Evolutionary conservation across 2,888 invertebrate species (phyloP).

Genomic region (Eupithecia dodoneata): DNA sequence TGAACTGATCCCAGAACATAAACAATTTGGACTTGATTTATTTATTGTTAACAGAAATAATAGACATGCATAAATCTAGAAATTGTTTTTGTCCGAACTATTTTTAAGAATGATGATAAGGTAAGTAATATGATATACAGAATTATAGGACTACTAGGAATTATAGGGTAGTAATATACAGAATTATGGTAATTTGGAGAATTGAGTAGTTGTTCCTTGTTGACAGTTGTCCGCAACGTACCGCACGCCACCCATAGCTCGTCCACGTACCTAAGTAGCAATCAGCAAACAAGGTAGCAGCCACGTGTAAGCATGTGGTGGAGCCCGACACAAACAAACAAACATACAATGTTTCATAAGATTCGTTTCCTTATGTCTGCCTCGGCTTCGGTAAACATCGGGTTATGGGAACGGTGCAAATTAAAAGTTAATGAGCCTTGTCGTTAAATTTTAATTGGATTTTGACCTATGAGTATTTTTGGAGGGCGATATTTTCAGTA

Average conservation of each 20-base stretch:
- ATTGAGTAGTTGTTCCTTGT: no score
- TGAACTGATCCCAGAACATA: not conserved
- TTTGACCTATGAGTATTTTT: not conserved
- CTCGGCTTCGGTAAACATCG: constrained; percentile 16
- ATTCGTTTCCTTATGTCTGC: constrained; percentile 32
- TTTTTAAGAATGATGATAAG: no score
- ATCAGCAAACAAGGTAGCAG: not conserved
- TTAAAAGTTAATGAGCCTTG: constrained; percentile 17
- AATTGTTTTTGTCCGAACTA: not conserved
- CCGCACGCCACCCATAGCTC: not conserved
- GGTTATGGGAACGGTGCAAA: constrained; percentile 16
- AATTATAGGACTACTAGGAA: no score
- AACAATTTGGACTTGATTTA: not conserved
- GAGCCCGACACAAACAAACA: constrained; percentile 23
- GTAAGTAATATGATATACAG: no score
- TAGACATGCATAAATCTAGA: not conserved
- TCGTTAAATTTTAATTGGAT: constrained; percentile 4
- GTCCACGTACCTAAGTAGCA: not conserved
- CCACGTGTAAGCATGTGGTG: not conserved
- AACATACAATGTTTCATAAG: constrained; percentile 34
- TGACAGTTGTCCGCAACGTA: not conserved
- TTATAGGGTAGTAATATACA: no score
- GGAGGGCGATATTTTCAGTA: not conserved
- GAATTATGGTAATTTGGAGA: no score
- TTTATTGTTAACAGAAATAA: no score